These are phyloP conservation scores for Xylota segnis DNA, from an alignment of 2,888 invertebrate species.

Conservation along the genomic window DNA sequence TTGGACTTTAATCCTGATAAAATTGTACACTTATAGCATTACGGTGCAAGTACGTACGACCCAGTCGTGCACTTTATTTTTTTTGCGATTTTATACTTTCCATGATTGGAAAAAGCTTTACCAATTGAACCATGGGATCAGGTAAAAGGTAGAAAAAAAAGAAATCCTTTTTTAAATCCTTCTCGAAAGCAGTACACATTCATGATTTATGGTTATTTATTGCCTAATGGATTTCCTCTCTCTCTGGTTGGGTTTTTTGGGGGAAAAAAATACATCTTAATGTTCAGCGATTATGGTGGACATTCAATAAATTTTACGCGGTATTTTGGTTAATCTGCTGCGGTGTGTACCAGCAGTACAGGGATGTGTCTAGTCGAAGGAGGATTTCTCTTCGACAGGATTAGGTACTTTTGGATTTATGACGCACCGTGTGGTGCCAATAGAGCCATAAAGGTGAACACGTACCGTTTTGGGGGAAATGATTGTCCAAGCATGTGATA, in stretches of 20 bases:
- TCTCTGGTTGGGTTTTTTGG: slow-evolving; percentile 5
- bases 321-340: slow-evolving; percentile 53
- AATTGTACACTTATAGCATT: too few species aligned
- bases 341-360: slow-evolving; percentile 12
- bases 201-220: slow-evolving; percentile 72
- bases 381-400: slow-evolving; percentile 1
- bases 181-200: neutral
- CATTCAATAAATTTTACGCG: slow-evolving; percentile 62
- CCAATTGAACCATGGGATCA: neutral
- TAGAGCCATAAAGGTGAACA: slow-evolving; percentile 50
- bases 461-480: slow-evolving; percentile 33
- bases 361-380: slow-evolving; percentile 39
- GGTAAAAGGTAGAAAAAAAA: too few species aligned
- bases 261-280: slow-evolving; percentile 26
- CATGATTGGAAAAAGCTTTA: slow-evolving; percentile 9
- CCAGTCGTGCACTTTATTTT: too few species aligned
- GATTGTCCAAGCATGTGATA: slow-evolving; percentile 54
- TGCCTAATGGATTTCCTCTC: slow-evolving; percentile 41
- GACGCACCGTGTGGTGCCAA: slow-evolving; percentile 28
- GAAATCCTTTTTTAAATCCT: slow-evolving; percentile 29
- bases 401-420: slow-evolving; percentile 43
- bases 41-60: too few species aligned
- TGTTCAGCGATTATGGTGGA: slow-evolving; percentile 42
- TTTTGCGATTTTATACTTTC: neutral
- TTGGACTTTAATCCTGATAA: too few species aligned